phyloP scores from a whole-genome alignment of 2,113 vertebrate species.

The Podarcis raffonei region DNA sequence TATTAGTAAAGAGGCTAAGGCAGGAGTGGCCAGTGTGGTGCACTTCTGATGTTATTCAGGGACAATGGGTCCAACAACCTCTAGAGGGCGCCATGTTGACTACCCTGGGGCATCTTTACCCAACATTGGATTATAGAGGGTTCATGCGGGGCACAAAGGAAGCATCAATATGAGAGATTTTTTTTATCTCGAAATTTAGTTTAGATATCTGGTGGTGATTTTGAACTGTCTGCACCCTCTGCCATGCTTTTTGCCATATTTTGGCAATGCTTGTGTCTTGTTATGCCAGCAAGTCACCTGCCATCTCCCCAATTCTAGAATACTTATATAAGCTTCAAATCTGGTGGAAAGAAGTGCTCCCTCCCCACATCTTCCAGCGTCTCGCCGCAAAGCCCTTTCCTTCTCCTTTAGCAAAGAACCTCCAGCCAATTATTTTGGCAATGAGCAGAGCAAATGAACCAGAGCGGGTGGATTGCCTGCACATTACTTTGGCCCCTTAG shows the following conservation, averaged over 20 bases:
- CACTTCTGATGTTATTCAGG: too few relatives aligned
- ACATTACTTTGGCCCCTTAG: background rate
- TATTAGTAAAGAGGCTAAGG: background rate
- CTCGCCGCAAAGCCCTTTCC: background rate
- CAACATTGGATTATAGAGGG: background rate
- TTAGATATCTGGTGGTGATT: background rate
- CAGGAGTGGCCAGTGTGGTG: background rate
- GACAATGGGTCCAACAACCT: too few relatives aligned
- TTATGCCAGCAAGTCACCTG: background rate
- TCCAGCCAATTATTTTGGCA: background rate
- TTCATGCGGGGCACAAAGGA: background rate
- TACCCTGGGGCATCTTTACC: background rate
- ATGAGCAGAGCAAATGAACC: slow-evolving; percentile 25
- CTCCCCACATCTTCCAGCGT: background rate
- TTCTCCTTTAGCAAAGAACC: background rate
- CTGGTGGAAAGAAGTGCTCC: background rate
- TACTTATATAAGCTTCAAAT: background rate
- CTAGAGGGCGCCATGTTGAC: background rate
- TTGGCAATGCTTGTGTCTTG: background rate
- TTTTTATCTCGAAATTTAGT: background rate
- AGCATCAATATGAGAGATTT: background rate
- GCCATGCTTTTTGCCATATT: background rate
- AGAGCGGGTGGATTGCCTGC: background rate
- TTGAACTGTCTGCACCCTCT: background rate
- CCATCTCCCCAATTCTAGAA: background rate